A percentile compares a stretch with the other conserved stretches of the same genome.
phyloP scores from a whole-genome alignment of 2,797 vertebrate genomes.

The Epinephelus awoara region DNA sequence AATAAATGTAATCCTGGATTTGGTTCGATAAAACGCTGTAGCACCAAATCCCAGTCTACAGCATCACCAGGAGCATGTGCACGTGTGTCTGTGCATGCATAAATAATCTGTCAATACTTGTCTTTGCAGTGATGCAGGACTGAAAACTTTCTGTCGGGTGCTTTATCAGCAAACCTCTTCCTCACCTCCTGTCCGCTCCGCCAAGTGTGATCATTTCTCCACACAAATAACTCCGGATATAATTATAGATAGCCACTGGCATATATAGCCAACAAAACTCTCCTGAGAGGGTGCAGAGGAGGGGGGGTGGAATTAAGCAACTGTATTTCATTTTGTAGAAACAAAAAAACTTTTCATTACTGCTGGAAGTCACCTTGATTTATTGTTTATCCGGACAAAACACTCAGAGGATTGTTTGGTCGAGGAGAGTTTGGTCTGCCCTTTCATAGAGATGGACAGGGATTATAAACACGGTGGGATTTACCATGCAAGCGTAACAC shows the following conservation, averaged over 20 bases:
- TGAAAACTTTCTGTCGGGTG: constrained; percentile 45
- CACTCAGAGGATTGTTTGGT: constrained; percentile 35
- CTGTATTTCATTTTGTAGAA: constrained; percentile 41
- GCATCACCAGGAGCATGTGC: neutral
- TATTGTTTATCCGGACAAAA: constrained; percentile 39
- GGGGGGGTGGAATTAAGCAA: constrained; percentile 14
- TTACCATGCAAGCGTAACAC: constrained; percentile 5
- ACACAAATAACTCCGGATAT: constrained; percentile 62
- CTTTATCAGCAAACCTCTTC: constrained; percentile 53
- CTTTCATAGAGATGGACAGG: constrained; percentile 13
- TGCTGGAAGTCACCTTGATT: constrained; percentile 55
- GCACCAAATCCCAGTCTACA: neutral
- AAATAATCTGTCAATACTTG: constrained; percentile 10
- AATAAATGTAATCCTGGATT: neutral
- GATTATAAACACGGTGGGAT: constrained; percentile 23
- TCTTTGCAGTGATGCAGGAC: constrained; percentile 30
- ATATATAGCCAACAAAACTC: constrained; percentile 17
- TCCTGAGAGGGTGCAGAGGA: constrained; percentile 8
- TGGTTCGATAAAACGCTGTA: neutral
- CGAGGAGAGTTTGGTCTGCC: neutral
- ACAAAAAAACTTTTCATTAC: constrained; percentile 43
- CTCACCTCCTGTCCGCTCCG: constrained; percentile 22
- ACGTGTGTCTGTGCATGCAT: constrained; percentile 8
- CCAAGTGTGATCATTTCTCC: constrained; percentile 47
- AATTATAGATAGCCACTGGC: constrained; percentile 71